These are phyloP conservation scores for Cacatua alba DNA, from an alignment of 2,113 vertebrate genomes.

Conservation along the genomic window DNA sequence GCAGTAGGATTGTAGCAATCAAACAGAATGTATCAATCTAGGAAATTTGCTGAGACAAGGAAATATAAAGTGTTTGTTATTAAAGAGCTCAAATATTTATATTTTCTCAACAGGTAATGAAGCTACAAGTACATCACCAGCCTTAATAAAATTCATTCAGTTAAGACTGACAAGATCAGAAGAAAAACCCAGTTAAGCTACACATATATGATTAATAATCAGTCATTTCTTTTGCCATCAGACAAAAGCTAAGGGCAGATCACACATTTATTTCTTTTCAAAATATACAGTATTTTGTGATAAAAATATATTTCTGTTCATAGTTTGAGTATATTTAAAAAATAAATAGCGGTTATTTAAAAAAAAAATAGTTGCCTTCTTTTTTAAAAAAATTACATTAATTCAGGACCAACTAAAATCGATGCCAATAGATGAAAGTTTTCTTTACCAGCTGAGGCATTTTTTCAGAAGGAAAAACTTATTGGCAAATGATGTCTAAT, in stretches of 20 bases:
- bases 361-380: background rate
- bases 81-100: conserved; percentile 47
- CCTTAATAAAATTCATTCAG: conserved; percentile 58
- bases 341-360: background rate
- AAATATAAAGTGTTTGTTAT: conserved; percentile 52
- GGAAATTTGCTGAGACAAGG: conserved; percentile 61
- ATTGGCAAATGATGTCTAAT: background rate
- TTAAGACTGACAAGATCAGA: conserved; percentile 42
- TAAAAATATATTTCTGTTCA: background rate
- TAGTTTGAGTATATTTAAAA: background rate
- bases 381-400: background rate
- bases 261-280: conserved; percentile 17
- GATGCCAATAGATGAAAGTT: background rate
- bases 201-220: conserved; percentile 39
- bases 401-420: background rate
- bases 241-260: background rate
- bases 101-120: conserved; percentile 68
- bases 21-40: conserved; percentile 50
- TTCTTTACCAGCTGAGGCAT: background rate
- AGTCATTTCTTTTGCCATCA: background rate
- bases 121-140: conserved; percentile 34
- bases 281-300: background rate
- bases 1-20: conserved; percentile 39
- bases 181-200: conserved; percentile 50
- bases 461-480: background rate